Evolutionary conservation across 2,888 invertebrate species (phyloP).

Genomic region (Dastarcus helophoroides): DNA sequence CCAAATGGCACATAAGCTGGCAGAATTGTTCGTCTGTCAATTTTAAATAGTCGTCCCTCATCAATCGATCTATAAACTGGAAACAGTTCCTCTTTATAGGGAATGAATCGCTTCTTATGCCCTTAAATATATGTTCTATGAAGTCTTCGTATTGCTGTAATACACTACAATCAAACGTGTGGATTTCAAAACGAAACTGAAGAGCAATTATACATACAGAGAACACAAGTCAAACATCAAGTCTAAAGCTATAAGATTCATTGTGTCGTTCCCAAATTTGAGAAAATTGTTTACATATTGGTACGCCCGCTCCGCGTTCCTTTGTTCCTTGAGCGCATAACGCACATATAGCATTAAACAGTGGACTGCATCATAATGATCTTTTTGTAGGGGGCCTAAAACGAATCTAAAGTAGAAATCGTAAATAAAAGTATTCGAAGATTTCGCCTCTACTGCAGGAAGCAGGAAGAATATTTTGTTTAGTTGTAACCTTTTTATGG

Average conservation of each 20-base stretch:
- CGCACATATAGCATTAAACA: conserved; percentile 1
- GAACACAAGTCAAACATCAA: background rate
- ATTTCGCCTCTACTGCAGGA: background rate
- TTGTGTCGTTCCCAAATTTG: background rate
- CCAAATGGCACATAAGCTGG: background rate
- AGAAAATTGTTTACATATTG: background rate
- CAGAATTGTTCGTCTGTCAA: background rate
- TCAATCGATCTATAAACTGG: background rate
- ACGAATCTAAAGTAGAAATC: background rate
- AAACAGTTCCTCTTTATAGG: background rate
- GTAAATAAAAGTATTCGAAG: too few species aligned
- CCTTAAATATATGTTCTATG: background rate
- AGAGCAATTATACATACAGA: background rate
- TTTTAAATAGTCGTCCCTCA: conserved; percentile 1
- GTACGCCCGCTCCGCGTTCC: background rate
- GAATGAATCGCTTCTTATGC: background rate
- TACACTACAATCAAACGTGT: background rate
- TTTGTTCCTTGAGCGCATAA: background rate
- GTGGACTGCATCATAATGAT: background rate
- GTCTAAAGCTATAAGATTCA: background rate
- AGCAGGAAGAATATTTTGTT: background rate
- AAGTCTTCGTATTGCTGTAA: background rate
- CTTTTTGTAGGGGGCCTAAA: background rate
- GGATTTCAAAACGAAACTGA: background rate
- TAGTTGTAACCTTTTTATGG: background rate